These are phyloP conservation scores for Anabas testudineus DNA, from an alignment of 2,797 vertebrate genomes.

Conservation along the genomic window DNA sequence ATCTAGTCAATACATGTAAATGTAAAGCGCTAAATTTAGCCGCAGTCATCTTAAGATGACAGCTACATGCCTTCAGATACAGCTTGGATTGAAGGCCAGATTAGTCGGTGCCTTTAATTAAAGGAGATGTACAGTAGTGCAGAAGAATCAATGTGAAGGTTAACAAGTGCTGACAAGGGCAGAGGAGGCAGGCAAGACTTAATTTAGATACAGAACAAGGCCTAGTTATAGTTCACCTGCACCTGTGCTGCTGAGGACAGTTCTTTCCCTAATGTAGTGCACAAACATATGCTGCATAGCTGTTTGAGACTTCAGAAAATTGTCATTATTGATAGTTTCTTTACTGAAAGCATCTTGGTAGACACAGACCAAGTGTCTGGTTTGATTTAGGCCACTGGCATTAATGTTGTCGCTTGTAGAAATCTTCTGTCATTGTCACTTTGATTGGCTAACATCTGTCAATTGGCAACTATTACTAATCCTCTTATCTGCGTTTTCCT, in stretches of 20 bases:
- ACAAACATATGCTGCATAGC: conserved; percentile 18
- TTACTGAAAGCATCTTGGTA: background rate
- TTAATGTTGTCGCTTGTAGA: too few relatives aligned
- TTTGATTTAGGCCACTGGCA: too few relatives aligned
- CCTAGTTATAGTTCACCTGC: conserved; percentile 33
- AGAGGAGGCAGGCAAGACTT: conserved; percentile 60
- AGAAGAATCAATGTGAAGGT: conserved; percentile 74
- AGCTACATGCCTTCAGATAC: conserved; percentile 50
- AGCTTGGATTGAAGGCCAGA: conserved; percentile 58
- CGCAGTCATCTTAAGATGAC: conserved; percentile 61
- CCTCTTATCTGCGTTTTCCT: background rate
- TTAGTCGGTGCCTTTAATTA: conserved; percentile 76
- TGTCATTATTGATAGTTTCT: conserved; percentile 13
- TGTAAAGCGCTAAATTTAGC: conserved; percentile 59
- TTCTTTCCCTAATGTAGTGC: conserved; percentile 19
- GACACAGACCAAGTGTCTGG: background rate
- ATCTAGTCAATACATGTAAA: conserved; percentile 71
- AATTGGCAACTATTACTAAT: background rate
- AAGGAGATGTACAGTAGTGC: conserved; percentile 73
- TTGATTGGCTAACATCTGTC: background rate
- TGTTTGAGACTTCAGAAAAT: background rate
- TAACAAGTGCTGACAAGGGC: conserved; percentile 77
- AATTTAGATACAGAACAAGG: conserved; percentile 64
- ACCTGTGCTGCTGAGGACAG: conserved; percentile 12
- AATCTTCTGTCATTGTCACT: background rate